phyloP scores from a whole-genome alignment of 2,113 vertebrate genomes.

The Sphaerodactylus townsendi region DNA sequence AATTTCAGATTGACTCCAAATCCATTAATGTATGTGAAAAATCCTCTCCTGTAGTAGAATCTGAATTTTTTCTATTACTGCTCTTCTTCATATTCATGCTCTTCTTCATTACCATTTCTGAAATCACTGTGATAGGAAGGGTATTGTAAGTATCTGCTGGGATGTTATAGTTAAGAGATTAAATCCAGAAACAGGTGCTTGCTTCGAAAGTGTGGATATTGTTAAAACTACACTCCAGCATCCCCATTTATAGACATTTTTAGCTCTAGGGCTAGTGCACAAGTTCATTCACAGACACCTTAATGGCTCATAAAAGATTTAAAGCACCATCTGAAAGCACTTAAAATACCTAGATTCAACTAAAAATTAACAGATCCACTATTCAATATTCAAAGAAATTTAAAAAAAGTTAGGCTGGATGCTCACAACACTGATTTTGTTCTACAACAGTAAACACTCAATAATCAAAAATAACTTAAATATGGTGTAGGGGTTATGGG shows the following conservation, averaged over 20 bases:
- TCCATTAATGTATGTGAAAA: neutral
- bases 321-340: constrained; percentile 48
- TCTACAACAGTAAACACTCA: neutral
- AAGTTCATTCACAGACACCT: neutral
- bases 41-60: neutral
- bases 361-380: constrained; percentile 24
- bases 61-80: neutral
- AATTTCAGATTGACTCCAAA: neutral
- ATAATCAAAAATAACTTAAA: too few species aligned
- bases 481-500: too few species aligned
- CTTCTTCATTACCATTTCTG: neutral
- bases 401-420: neutral
- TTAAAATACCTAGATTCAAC: constrained; percentile 42
- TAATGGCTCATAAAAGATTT: constrained; percentile 35
- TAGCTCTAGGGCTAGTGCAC: fast-evolving
- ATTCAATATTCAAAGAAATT: neutral
- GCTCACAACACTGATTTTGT: neutral
- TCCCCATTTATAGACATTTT: neutral
- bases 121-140: neutral
- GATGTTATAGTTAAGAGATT: neutral
- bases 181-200: constrained; percentile 34
- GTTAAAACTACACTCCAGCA: constrained; percentile 44
- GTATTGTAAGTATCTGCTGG: too few species aligned
- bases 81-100: too few species aligned
- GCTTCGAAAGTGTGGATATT: constrained; percentile 16